Conservation (phyloP, 2,888 invertebrate genomes). For the Ptilodon capucinus region DNA sequence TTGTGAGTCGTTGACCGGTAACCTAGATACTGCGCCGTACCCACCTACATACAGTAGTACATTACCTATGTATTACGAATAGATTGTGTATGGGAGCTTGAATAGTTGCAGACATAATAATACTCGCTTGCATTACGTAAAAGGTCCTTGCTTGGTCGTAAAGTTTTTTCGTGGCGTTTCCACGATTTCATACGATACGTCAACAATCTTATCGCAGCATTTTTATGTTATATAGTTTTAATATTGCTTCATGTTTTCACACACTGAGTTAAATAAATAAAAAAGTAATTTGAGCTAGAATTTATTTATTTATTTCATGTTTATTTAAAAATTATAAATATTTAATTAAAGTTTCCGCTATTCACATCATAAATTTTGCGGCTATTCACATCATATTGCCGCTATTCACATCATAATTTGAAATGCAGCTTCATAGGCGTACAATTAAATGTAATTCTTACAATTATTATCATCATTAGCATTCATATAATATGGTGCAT, state of each 20-base stretch:
- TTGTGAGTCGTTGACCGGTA: neutral
- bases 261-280: too few relatives aligned
- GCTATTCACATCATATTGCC: too few relatives aligned
- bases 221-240: neutral
- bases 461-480: neutral
- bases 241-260: neutral
- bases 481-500: neutral
- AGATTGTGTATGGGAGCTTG: conserved; percentile 8
- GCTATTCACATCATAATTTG: too few relatives aligned
- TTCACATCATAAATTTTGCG: too few relatives aligned
- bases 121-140: conserved; percentile 44
- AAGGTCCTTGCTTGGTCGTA: conserved; percentile 44
- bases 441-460: neutral
- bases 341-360: too few relatives aligned
- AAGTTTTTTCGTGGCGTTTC: conserved; percentile 31
- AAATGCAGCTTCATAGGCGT: too few relatives aligned
- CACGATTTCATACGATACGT: conserved; percentile 33
- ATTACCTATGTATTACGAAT: neutral
- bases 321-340: too few relatives aligned
- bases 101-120: conserved; percentile 40
- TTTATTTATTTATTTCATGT: too few relatives aligned
- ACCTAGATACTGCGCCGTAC: neutral
- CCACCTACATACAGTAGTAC: neutral
- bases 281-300: too few relatives aligned
- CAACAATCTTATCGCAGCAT: conserved; percentile 1